A percentile compares a stretch with the other conserved stretches of the same genome.
Conservation (phyloP, 2,797 vertebrate species). For the Centroberyx gerrardi region DNA sequence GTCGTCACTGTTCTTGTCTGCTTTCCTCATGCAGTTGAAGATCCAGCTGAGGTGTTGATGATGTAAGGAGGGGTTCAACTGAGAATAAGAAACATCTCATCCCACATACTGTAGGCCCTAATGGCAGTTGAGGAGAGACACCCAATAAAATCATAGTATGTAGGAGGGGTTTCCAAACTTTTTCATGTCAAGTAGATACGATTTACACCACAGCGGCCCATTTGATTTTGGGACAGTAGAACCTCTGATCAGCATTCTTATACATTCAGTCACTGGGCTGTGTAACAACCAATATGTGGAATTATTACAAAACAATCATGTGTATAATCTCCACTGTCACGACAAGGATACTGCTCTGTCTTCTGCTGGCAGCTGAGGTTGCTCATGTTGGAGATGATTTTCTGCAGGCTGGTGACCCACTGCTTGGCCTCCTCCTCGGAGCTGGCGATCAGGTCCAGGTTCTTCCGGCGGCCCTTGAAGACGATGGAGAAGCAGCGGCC, state of each 20-base stretch:
- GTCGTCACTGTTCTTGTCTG: slow-evolving; percentile 94
- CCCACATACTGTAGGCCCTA: neutral
- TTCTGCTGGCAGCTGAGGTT: slow-evolving; percentile 89
- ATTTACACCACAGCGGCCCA: neutral
- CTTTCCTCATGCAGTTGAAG: slow-evolving; percentile 91
- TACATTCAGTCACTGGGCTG: neutral
- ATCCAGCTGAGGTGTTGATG: slow-evolving; percentile 90
- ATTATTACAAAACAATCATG: neutral
- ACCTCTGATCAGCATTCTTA: neutral
- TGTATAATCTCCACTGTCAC: too few species aligned
- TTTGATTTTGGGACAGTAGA: neutral
- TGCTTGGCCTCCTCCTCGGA: slow-evolving; percentile 89
- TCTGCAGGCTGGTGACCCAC: slow-evolving; percentile 92
- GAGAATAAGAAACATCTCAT: neutral
- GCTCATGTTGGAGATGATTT: slow-evolving; percentile 85
- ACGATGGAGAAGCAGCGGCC: slow-evolving; percentile 93
- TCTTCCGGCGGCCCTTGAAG: slow-evolving; percentile 93
- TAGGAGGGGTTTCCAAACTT: neutral
- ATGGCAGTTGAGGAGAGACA: neutral
- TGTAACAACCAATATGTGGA: too few species aligned
- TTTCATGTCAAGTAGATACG: neutral
- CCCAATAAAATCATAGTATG: neutral
- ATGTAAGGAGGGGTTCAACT: slow-evolving; percentile 83
- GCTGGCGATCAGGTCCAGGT: slow-evolving; percentile 93
- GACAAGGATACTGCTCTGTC: slow-evolving; percentile 96